phyloP scores from a whole-genome alignment of 2,113 vertebrate species.

The Lagopus muta region DNA sequence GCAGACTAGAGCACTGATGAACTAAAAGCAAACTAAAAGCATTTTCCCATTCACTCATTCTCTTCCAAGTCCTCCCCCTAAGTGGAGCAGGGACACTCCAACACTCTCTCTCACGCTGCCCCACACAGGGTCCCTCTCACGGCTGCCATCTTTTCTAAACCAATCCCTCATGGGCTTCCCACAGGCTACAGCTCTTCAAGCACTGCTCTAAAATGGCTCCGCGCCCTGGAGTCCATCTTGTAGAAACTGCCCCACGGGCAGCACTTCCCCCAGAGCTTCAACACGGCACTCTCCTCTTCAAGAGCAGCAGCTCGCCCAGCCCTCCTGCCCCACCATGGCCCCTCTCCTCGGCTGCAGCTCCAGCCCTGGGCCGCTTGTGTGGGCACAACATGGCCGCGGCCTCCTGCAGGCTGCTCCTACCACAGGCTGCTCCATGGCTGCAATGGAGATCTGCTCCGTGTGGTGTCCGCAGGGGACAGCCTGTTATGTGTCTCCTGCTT shows the following conservation, averaged over 20 bases:
- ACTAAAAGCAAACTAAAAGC: neutral
- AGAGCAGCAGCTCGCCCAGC: no score
- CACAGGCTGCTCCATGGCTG: neutral
- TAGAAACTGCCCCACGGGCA: no score
- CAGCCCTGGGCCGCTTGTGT: no score
- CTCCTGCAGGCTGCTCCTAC: neutral
- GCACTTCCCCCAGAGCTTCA: no score
- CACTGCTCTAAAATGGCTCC: no score
- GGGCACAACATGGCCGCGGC: neutral
- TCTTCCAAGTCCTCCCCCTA: neutral
- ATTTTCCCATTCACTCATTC: neutral
- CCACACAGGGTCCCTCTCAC: neutral
- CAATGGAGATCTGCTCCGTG: neutral
- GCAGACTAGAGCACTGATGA: neutral
- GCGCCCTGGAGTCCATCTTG: no score
- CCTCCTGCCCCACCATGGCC: no score
- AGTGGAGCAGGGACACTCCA: neutral
- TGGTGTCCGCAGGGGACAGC: neutral
- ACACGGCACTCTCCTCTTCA: no score
- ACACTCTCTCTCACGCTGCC: neutral
- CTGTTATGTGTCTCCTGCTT: neutral
- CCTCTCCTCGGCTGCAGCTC: neutral
- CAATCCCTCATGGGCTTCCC: no score
- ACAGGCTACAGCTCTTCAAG: no score
- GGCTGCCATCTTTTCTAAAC: no score